Evolutionary conservation across 1,140 invertebrate species (phyloP).

Genomic region (Coboldia fuscipes): DNA sequence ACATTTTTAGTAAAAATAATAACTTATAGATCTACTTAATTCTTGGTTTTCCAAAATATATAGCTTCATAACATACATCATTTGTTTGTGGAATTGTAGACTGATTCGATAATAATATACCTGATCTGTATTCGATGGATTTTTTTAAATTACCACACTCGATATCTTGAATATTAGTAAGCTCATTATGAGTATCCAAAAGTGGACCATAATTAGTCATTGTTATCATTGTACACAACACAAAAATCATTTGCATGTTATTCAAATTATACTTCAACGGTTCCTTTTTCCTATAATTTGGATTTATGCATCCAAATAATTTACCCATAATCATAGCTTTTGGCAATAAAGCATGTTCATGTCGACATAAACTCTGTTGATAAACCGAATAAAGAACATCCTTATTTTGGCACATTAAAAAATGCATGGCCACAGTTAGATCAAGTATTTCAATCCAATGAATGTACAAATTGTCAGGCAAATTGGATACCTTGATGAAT

Average conservation of each 20-base stretch:
- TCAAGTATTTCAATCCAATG: constrained; percentile 7
- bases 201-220: constrained; percentile 3
- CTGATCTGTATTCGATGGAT: too few relatives aligned
- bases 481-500: constrained; percentile 4
- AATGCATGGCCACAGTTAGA: constrained; percentile 3
- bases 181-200: too few relatives aligned
- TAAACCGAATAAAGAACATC: constrained; percentile 1
- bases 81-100: too few relatives aligned
- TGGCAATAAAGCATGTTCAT: constrained; percentile 1
- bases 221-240: constrained; percentile 4
- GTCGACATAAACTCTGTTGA: constrained; percentile 3
- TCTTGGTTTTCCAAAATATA: too few relatives aligned
- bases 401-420: not conserved
- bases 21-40: too few relatives aligned
- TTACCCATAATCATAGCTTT: constrained; percentile 3
- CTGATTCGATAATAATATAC: too few relatives aligned
- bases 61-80: too few relatives aligned
- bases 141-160: too few relatives aligned
- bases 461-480: constrained; percentile 3
- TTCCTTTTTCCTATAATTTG: constrained; percentile 6
- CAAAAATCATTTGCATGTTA: constrained; percentile 7
- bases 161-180: too few relatives aligned
- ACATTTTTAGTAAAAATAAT: too few relatives aligned
- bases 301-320: constrained; percentile 7
- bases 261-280: constrained; percentile 6